Evolutionary conservation across 2,113 vertebrate genomes (phyloP).

Genomic region (Sporophila hypoxantha): DNA sequence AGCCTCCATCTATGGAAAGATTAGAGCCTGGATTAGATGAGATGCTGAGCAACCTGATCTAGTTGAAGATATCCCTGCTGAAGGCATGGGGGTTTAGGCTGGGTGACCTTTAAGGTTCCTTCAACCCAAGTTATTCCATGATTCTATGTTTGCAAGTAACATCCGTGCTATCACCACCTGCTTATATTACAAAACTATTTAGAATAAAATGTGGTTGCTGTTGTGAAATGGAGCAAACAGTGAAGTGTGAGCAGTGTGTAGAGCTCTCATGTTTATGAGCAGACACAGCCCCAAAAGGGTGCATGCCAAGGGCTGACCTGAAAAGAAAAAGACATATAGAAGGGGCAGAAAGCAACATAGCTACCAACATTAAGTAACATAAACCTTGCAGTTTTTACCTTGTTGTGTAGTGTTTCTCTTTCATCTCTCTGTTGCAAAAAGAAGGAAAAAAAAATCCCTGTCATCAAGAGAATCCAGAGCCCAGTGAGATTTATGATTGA

Average conservation of each 20-base stretch:
- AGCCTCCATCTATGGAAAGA: neutral
- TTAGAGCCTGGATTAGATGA: fast-evolving
- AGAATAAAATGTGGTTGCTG: neutral
- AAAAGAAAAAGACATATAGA: neutral
- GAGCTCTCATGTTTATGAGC: neutral
- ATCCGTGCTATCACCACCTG: neutral
- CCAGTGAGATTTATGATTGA: neutral
- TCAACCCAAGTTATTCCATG: neutral
- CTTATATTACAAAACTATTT: neutral
- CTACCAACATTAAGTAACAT: neutral
- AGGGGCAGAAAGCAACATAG: neutral
- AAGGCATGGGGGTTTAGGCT: neutral
- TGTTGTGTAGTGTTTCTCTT: neutral
- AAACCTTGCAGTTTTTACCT: neutral
- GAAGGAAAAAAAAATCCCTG: neutral
- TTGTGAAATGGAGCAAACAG: neutral
- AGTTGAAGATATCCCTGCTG: neutral
- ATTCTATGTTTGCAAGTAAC: neutral
- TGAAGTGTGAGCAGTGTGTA: neutral
- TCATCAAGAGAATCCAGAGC: neutral
- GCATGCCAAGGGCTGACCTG: neutral
- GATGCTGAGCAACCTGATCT: neutral
- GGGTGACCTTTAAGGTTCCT: neutral
- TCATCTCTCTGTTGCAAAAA: neutral
- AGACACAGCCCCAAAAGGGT: neutral